Evolutionary conservation across 2,888 invertebrate genomes (phyloP).

Genomic region (Ectobius pallidus): DNA sequence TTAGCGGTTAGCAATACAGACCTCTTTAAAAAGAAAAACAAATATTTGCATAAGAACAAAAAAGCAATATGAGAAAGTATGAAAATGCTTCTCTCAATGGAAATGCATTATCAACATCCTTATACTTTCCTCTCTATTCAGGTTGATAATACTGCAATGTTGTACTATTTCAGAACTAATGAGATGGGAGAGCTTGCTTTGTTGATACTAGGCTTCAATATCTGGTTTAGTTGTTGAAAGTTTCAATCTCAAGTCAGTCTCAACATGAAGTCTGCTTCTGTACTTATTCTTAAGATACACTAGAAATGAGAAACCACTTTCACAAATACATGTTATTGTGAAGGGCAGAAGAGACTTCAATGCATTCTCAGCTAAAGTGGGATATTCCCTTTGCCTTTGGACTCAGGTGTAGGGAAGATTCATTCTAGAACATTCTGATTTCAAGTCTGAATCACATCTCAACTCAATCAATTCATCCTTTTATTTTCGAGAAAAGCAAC

Average conservation of each 20-base stretch:
- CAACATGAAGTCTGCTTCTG: too few relatives aligned
- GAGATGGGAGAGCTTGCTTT: not conserved
- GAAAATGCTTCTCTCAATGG: not conserved
- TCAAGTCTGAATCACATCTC: not conserved
- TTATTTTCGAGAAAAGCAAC: not conserved
- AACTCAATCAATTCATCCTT: not conserved
- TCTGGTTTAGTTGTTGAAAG: not conserved
- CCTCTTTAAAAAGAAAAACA: not conserved
- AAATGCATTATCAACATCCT: not conserved
- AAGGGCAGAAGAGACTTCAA: not conserved
- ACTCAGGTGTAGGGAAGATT: not conserved
- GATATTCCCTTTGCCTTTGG: not conserved
- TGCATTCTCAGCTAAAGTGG: not conserved
- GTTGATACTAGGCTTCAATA: not conserved
- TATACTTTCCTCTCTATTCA: not conserved
- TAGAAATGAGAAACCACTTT: not conserved
- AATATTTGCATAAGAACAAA: not conserved
- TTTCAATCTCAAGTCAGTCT: not conserved
- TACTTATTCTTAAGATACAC: not conserved
- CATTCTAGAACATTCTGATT: not conserved
- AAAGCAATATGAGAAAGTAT: not conserved
- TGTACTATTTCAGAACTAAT: too few relatives aligned
- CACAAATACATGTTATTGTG: not conserved
- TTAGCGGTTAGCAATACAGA: not conserved
- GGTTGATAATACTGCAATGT: not conserved